Percentiles rank a stretch among this genome's conserved stretches.
These are phyloP conservation scores for Ormyrus rosae DNA, from an alignment of 2,888 invertebrate genomes.

Conservation along the genomic window DNA sequence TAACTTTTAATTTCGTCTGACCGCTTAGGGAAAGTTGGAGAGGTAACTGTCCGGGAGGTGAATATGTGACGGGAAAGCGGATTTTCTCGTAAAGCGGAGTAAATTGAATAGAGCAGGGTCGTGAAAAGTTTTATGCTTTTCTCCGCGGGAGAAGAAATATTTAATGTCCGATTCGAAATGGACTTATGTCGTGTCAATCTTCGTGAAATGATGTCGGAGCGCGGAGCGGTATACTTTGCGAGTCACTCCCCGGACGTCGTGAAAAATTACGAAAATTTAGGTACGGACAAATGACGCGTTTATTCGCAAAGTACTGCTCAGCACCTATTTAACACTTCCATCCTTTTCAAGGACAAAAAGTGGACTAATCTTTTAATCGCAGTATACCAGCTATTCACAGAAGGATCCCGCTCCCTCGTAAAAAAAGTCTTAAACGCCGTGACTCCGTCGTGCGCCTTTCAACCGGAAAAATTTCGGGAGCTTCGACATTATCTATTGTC, in stretches of 20 bases:
- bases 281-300: too few species aligned
- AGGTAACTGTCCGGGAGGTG: background rate
- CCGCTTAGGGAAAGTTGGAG: background rate
- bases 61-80: background rate
- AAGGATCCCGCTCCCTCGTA: background rate
- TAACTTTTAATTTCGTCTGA: background rate
- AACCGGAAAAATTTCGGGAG: slow-evolving; percentile 22
- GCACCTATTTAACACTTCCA: too few species aligned
- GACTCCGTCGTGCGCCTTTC: background rate
- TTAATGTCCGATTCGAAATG: too few species aligned
- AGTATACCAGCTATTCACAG: background rate
- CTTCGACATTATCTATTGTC: slow-evolving; percentile 32
- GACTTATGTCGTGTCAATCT: too few species aligned
- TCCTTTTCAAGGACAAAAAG: background rate
- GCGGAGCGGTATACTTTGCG: too few species aligned
- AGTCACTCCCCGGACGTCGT: too few species aligned
- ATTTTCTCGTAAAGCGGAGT: background rate
- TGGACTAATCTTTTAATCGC: background rate
- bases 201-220: too few species aligned
- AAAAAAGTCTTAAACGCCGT: background rate
- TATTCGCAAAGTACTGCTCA: too few species aligned
- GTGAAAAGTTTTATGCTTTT: too few species aligned
- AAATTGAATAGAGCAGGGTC: too few species aligned
- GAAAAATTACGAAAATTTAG: too few species aligned
- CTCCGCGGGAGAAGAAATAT: too few species aligned